Conservation (phyloP, 2,888 invertebrate species). For the Thereva nobilitata region DNA sequence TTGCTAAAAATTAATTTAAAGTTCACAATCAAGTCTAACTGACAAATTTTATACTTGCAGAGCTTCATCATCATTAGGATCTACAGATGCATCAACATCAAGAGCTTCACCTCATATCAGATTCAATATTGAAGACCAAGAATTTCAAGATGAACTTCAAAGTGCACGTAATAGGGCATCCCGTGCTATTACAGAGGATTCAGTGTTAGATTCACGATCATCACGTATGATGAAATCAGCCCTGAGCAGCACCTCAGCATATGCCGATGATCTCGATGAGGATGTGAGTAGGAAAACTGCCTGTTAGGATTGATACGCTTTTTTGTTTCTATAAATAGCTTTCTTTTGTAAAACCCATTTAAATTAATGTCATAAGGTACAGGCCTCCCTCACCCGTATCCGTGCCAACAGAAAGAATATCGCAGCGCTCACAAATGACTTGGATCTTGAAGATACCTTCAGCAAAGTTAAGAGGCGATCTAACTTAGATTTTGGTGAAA, state of each 20-base stretch:
- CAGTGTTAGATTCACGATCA: slow-evolving; percentile 66
- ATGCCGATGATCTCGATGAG: no score
- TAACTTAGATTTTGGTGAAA: slow-evolving; percentile 44
- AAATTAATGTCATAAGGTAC: slow-evolving; percentile 60
- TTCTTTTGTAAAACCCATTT: slow-evolving; percentile 19
- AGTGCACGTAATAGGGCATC: slow-evolving; percentile 61
- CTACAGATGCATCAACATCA: slow-evolving; percentile 8
- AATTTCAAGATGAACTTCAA: slow-evolving; percentile 58
- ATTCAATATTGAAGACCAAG: slow-evolving; percentile 36
- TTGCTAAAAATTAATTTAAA: no score
- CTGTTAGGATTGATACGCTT: background rate
- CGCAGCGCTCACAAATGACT: slow-evolving; percentile 43
- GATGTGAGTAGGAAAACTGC: no score
- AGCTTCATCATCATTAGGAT: no score
- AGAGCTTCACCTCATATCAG: slow-evolving; percentile 15
- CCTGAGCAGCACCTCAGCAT: background rate
- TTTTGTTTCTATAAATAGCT: background rate
- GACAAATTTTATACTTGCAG: no score
- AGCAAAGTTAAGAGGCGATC: slow-evolving; percentile 64
- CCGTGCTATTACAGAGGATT: slow-evolving; percentile 61
- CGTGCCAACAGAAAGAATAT: slow-evolving; percentile 63
- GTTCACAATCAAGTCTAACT: no score
- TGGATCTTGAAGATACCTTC: slow-evolving; percentile 66
- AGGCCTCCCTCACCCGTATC: slow-evolving; percentile 64
- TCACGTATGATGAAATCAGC: no score